Conservation (phyloP, 2,113 vertebrate genomes). For the Vidua chalybeata region DNA sequence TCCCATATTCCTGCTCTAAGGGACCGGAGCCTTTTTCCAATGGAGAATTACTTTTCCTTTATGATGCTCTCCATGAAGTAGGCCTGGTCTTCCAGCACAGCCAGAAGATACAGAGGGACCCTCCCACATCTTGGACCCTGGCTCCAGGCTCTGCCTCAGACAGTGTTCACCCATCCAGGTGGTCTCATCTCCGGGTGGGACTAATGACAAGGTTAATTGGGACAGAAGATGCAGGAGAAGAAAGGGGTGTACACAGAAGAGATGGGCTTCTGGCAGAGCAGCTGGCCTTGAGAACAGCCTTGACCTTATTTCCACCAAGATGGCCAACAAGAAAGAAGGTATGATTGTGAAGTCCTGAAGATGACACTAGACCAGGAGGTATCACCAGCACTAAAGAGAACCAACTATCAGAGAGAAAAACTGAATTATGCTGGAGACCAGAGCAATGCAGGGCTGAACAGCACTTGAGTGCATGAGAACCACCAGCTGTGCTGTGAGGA, state of each 20-base stretch:
- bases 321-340: background rate
- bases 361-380: background rate
- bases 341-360: background rate
- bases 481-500: background rate
- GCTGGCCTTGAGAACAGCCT: background rate
- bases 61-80: background rate
- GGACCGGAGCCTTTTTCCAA: background rate
- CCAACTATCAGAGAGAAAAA: background rate
- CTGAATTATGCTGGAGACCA: background rate
- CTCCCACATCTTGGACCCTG: background rate
- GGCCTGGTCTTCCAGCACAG: background rate
- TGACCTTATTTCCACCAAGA: background rate
- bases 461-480: background rate
- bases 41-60: background rate
- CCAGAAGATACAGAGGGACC: background rate
- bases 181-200: background rate
- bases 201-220: background rate
- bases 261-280: background rate
- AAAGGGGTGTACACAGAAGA: background rate
- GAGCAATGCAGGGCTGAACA: background rate
- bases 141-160: background rate
- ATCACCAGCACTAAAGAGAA: background rate
- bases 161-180: accelerated
- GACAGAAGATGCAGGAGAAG: background rate
- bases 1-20: background rate